Percentiles rank a stretch among this genome's conserved stretches.
Evolutionary conservation across 2,888 invertebrate species (phyloP).

Genomic region (Gonocerus acuteangulatus): DNA sequence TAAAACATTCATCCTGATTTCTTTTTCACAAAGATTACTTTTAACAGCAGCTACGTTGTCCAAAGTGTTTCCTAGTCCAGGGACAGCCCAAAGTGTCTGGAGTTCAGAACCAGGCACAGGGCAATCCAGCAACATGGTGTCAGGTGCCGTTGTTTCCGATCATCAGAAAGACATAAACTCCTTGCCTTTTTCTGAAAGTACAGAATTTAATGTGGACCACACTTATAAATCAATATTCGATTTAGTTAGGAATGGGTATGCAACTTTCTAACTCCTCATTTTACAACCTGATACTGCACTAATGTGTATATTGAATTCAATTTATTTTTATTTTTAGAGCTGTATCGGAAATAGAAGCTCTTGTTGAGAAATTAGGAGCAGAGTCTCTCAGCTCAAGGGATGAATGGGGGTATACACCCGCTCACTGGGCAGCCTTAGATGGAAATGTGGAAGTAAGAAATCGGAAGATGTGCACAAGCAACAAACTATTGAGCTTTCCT

Average conservation of each 20-base stretch:
- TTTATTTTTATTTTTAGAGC: slow-evolving; percentile 52
- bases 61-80: slow-evolving; percentile 68
- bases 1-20: not conserved
- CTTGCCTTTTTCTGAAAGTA: slow-evolving; percentile 44
- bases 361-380: slow-evolving; percentile 72
- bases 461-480: not conserved
- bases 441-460: slow-evolving; percentile 66
- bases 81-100: slow-evolving; percentile 85
- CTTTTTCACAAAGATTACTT: not conserved
- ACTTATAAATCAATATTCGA: slow-evolving; percentile 70
- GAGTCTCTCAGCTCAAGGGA: slow-evolving; percentile 72
- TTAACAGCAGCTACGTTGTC: slow-evolving; percentile 36
- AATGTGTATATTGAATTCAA: not conserved
- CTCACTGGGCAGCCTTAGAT: slow-evolving; percentile 85
- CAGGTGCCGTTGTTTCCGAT: slow-evolving; percentile 50
- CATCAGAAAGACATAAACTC: slow-evolving; percentile 47
- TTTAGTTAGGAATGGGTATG: slow-evolving; percentile 74
- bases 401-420: slow-evolving; percentile 87
- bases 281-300: too few relatives aligned
- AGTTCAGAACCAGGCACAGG: slow-evolving; percentile 58
- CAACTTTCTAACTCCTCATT: slow-evolving; percentile 15
- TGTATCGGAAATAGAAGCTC: slow-evolving; percentile 71
- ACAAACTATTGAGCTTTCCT: too few relatives aligned
- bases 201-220: slow-evolving; percentile 44
- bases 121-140: slow-evolving; percentile 70